Evolutionary conservation across 64 coral and sea anemone genomes (phyloP).

Genomic region (Trachythela sp.): DNA sequence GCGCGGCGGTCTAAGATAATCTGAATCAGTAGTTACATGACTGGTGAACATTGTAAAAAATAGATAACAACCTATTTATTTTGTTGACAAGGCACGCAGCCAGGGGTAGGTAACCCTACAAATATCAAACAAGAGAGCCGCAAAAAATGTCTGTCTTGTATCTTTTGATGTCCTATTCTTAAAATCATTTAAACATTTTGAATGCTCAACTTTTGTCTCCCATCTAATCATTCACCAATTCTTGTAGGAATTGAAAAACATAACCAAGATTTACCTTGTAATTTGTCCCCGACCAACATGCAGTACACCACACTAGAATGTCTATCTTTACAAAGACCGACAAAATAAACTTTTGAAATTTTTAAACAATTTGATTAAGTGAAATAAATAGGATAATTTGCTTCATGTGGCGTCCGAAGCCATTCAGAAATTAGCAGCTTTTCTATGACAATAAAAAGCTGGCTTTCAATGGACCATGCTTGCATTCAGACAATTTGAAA

Average conservation of each 20-base stretch:
- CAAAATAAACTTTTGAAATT: not conserved
- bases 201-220: not conserved
- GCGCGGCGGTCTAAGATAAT: not conserved
- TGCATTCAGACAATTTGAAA: not conserved
- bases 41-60: not conserved
- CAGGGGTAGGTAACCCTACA: not conserved
- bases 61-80: not conserved
- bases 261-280: not conserved
- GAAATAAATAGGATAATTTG: not conserved
- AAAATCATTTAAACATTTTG: not conserved
- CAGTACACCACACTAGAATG: not conserved
- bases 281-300: not conserved
- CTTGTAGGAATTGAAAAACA: not conserved
- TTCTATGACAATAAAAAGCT: not conserved
- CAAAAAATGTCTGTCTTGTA: not conserved
- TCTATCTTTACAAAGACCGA: not conserved
- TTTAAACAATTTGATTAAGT: conserved; percentile 5
- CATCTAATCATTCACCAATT: not conserved
- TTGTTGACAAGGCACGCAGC: not conserved
- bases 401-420: not conserved
- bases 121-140: not conserved
- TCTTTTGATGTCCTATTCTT: not conserved
- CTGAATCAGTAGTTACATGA: not conserved
- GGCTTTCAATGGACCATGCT: not conserved
- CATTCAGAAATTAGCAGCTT: not conserved